phyloP scores from a whole-genome alignment of 2,797 vertebrate genomes.

The Lepus townsendii region DNA sequence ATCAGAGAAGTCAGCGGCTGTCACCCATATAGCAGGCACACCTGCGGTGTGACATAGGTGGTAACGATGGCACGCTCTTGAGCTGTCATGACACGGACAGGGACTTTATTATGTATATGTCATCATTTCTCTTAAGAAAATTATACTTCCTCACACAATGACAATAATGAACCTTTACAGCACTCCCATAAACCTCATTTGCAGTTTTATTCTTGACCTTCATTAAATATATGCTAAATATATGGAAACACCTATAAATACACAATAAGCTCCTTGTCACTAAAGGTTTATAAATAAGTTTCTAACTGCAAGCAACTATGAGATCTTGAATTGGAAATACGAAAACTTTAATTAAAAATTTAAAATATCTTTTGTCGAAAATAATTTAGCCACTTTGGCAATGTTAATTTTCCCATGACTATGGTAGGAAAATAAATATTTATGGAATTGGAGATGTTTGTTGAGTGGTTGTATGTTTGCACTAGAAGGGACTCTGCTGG shows the following conservation, averaged over 20 bases:
- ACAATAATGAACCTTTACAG: constrained; percentile 90
- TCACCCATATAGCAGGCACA: constrained; percentile 92
- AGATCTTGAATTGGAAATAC: constrained; percentile 42
- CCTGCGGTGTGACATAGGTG: constrained; percentile 92
- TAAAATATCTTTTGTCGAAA: constrained; percentile 78
- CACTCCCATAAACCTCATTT: constrained; percentile 88
- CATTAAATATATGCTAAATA: constrained; percentile 84
- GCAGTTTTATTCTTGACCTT: constrained; percentile 88
- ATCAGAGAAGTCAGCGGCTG: constrained; percentile 92
- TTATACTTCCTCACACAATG: constrained; percentile 90
- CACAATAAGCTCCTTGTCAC: neutral
- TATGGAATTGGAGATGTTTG: constrained; percentile 72
- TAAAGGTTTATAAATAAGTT: constrained; percentile 53
- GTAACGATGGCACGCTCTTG: constrained; percentile 91
- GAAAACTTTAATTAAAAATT: constrained; percentile 47
- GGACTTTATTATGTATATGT: constrained; percentile 92
- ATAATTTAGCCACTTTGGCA: constrained; percentile 72
- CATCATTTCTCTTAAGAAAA: constrained; percentile 92
- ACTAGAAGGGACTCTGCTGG: constrained; percentile 64
- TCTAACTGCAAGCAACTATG: constrained; percentile 12
- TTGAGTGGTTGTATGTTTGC: constrained; percentile 67
- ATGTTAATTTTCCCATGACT: constrained; percentile 78
- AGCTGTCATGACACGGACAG: constrained; percentile 92
- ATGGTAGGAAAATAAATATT: constrained; percentile 84
- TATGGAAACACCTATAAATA: constrained; percentile 71